Percentiles rank a stretch among this genome's conserved stretches.
These are phyloP conservation scores for Ailuropoda melanoleuca DNA, from an alignment of 2,113 vertebrate genomes.

Conservation along the genomic window DNA sequence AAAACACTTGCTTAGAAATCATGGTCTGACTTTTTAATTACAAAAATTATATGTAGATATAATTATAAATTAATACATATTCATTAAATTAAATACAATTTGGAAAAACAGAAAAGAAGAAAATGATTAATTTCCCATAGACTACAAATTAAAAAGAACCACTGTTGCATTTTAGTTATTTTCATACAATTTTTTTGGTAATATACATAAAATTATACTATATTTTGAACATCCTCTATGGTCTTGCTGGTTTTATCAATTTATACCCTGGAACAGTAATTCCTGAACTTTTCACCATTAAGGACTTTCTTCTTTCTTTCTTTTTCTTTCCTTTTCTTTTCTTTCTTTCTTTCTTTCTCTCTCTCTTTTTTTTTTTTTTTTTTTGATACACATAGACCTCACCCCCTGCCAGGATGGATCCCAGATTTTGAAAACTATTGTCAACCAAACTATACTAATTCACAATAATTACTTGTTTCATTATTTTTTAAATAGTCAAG, in stretches of 20 bases:
- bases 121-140: not conserved
- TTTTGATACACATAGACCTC: not conserved
- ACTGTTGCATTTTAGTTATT: not conserved
- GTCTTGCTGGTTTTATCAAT: not conserved
- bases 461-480: constrained; percentile 2
- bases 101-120: not conserved
- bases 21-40: not conserved
- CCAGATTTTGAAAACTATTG: not conserved
- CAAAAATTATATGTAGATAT: not conserved
- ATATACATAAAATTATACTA: not conserved
- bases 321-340: no score
- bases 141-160: not conserved
- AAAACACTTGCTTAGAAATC: not conserved
- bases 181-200: not conserved
- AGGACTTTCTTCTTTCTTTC: not conserved
- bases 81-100: not conserved
- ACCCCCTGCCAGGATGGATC: not conserved
- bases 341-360: no score
- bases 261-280: not conserved
- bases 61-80: not conserved
- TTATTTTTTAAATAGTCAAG: not conserved
- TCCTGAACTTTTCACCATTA: not conserved
- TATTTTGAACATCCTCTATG: not conserved
- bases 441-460: not conserved
- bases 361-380: not conserved